Conservation (phyloP, 92 coral and sea anemone genomes). For the Epizoanthus scotinus region DNA sequence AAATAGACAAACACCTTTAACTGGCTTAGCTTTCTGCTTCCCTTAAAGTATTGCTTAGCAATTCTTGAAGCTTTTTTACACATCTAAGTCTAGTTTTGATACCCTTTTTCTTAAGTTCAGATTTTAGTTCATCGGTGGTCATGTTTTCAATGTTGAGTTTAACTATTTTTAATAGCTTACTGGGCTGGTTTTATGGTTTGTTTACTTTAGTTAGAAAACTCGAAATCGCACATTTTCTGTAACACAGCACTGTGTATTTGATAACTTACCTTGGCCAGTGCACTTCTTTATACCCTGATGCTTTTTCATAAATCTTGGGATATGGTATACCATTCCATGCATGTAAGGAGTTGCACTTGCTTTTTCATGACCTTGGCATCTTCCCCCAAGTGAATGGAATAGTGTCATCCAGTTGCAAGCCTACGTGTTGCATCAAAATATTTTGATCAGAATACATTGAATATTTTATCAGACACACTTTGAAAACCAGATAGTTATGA, state of each 20-base stretch:
- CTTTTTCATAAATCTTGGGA: slow-evolving; percentile 56
- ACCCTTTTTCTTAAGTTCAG: slow-evolving; percentile 16
- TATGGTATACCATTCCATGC: slow-evolving; percentile 67
- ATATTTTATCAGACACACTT: background rate
- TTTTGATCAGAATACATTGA: background rate
- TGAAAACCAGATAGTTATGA: background rate
- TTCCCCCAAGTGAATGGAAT: slow-evolving; percentile 51
- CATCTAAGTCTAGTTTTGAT: slow-evolving; percentile 20
- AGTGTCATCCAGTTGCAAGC: slow-evolving; percentile 32
- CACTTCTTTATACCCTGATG: slow-evolving; percentile 51
- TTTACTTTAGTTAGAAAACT: no score
- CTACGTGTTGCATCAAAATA: slow-evolving; percentile 19
- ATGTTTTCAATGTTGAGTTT: slow-evolving; percentile 18
- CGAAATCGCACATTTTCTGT: no score
- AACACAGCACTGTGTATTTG: background rate
- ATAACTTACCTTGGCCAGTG: slow-evolving; percentile 53
- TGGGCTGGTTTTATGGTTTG: no score
- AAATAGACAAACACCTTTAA: no score
- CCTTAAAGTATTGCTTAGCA: slow-evolving; percentile 17
- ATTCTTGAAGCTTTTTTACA: slow-evolving; percentile 30
- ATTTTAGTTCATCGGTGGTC: slow-evolving; percentile 23
- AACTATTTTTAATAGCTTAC: no score
- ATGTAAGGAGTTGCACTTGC: slow-evolving; percentile 60
- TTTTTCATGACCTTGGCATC: slow-evolving; percentile 36
- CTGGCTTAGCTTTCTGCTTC: slow-evolving; percentile 10